These are phyloP conservation scores for Salpingus planirostris DNA, from an alignment of 2,888 invertebrate genomes.

Conservation along the genomic window DNA sequence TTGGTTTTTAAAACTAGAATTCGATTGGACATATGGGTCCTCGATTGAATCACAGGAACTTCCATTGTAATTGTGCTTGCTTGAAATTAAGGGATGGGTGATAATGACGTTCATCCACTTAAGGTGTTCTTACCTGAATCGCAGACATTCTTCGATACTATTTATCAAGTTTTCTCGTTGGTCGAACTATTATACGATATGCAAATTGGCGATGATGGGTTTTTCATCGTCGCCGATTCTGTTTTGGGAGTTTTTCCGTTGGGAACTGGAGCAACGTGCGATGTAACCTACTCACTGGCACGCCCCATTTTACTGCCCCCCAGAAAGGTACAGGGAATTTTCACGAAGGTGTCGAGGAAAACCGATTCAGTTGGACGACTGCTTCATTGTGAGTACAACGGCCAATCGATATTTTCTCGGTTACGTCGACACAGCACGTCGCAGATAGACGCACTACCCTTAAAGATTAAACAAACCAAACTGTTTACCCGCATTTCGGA, in stretches of 20 bases:
- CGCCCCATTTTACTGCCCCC: slow-evolving; percentile 38
- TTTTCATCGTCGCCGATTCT: slow-evolving; percentile 2
- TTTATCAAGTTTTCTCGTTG: slow-evolving; percentile 10
- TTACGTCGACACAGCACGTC: too few relatives aligned
- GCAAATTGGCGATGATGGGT: slow-evolving; percentile 4
- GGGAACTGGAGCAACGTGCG: slow-evolving; percentile 16
- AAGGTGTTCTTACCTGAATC: slow-evolving; percentile 7
- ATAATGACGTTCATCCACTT: too few relatives aligned
- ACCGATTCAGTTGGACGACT: slow-evolving; percentile 13
- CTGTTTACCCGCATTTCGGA: too few relatives aligned
- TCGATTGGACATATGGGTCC: slow-evolving; percentile 37
- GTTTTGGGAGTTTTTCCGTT: slow-evolving; percentile 4
- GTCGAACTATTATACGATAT: slow-evolving; percentile 2
- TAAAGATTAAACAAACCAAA: too few relatives aligned
- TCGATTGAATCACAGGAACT: slow-evolving; percentile 42
- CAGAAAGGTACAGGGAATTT: slow-evolving; percentile 15
- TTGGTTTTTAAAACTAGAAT: slow-evolving; percentile 27
- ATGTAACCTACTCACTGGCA: slow-evolving; percentile 29
- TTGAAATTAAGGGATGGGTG: too few relatives aligned
- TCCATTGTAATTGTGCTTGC: slow-evolving; percentile 42
- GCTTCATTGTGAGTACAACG: slow-evolving; percentile 12
- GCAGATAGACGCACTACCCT: too few relatives aligned
- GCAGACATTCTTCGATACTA: slow-evolving; percentile 5
- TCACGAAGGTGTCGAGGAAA: slow-evolving; percentile 10
- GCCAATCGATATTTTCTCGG: slow-evolving; percentile 27